Evolutionary conservation across 2,113 vertebrate species (phyloP), one percentile per base, ranked within the genome.

Genomic region (Eurypyga helias): DNA sequence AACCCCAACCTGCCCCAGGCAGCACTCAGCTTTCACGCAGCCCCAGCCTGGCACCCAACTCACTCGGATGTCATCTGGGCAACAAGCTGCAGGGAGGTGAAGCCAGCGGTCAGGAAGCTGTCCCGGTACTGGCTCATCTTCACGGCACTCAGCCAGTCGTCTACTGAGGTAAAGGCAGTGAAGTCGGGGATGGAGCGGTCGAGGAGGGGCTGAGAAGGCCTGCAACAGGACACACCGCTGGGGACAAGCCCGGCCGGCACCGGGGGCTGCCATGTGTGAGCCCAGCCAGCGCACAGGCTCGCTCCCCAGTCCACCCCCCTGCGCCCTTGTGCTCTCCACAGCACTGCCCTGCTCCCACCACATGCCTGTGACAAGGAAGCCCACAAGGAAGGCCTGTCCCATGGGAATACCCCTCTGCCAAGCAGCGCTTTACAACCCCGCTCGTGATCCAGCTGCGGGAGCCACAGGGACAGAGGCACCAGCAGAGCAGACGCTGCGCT

Each of bases 71-170:
- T 99, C 98, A 99, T 99, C 97, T 99, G 99, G 91, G 99, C 98
- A 83, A 99, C 99, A 76, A 99, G 99, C 97, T 99, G 99, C 89
- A 99, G 98, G 88, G 99, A 99, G 88, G 99, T 99, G 98, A 99
- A 99, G 97, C 99, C 99, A 81, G 99, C 99, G 2, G 98, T 99
- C 96, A 99, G 99, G 98, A 99, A 99, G 98, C 98, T 99, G 96
- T 99, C 99, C 98, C 99, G 98, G 98, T 99, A 99, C 96, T 99
- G 99, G 97, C 98, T 99, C 99, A 99, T 99, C 98, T 99, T 99
- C 97, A 99, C 99, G 93, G 99, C 99, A 12, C 98, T 98, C 95
- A 99, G 98, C 99, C 99, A 99, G 97, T 99, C 99, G 17, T 99
- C 99, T 86, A 99, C 99, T 90, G 99, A 99, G 98, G 99, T 99